phyloP scores from a whole-genome alignment of 2,888 invertebrate species.

The Microctonus aethiopoides region DNA sequence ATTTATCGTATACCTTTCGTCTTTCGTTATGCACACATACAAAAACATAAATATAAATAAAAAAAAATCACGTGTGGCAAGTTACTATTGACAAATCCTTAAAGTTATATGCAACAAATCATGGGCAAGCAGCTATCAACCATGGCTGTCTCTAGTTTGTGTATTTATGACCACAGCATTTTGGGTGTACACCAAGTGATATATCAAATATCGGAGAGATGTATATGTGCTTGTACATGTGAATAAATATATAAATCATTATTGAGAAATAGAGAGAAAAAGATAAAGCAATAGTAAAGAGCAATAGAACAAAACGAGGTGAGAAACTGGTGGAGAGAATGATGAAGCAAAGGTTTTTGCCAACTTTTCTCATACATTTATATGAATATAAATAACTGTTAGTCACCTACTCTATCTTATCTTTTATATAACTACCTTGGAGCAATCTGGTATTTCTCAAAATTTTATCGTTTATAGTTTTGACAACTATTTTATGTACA shows the following conservation, averaged over 20 bases:
- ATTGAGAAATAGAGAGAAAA: neutral
- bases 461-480: constrained; percentile 46
- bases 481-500: no score
- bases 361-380: constrained; percentile 57
- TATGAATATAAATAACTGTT: constrained; percentile 57
- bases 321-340: constrained; percentile 34
- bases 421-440: neutral
- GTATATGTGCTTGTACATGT: neutral
- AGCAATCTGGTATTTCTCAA: constrained; percentile 28
- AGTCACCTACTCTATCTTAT: constrained; percentile 32
- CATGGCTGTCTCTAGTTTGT: constrained; percentile 43
- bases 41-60: neutral
- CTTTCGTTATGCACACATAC: no score
- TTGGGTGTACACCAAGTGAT: constrained; percentile 22
- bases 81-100: constrained; percentile 62
- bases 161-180: constrained; percentile 52
- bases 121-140: neutral
- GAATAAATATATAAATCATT: no score
- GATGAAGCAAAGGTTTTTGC: constrained; percentile 28
- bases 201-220: neutral
- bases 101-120: constrained; percentile 66
- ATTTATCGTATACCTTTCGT: no score
- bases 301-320: neutral
- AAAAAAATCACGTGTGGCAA: neutral
- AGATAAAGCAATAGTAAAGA: no score